Base-by-base conservation (phyloP, 2,113 vertebrate species). In the Antennarius striatus region DNA sequence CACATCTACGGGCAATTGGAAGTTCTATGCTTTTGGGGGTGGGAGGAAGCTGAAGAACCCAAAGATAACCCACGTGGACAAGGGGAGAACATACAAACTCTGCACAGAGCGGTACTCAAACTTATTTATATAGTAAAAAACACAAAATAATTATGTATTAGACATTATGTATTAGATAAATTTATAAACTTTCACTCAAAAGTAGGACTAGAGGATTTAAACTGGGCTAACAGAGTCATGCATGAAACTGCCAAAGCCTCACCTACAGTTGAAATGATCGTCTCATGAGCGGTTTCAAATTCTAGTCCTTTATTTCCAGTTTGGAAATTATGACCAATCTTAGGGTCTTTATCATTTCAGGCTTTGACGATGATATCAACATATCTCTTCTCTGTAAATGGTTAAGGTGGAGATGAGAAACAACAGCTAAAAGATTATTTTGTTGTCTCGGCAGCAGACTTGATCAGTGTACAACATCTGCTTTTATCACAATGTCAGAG, bases 181-280 rank as follows among this genome's bases (percentile, higher is more conserved):
- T 22, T 22, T 22, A 22, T 22, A 17, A 3, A 50, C 48, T 29
- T 28, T 13, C 51, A 53, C 10, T 6, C 10, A 53, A 53, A 15
- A 54, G 32, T 36, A 36, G 32, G 5, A 3, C 46, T 42, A 4
- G 42, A 50, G 63, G 39, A 50, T 75, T 72, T 16, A 71, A 72
- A 52, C 16, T 77, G 67, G 73, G 68, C 69, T 40, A 9, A 71
- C 32, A 7, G 32, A 36, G 32, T 4, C 32, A 36, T 36, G 32
- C 1, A 36, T 36, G 3, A 36, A 36, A 1, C 32, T 36, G 2
- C 14, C 51, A 48, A 12, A 62, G 10, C 12, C 55, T 65, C 61
- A 50, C 51, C 49, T 8, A 63, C 46, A 52, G 39, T 64, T 68
- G 46, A 71, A 81, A 78, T 73, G 42, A 85, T 86, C 82, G 79